Conservation (phyloP, 2,888 invertebrate genomes). For the Tetanocera ferruginea region DNA sequence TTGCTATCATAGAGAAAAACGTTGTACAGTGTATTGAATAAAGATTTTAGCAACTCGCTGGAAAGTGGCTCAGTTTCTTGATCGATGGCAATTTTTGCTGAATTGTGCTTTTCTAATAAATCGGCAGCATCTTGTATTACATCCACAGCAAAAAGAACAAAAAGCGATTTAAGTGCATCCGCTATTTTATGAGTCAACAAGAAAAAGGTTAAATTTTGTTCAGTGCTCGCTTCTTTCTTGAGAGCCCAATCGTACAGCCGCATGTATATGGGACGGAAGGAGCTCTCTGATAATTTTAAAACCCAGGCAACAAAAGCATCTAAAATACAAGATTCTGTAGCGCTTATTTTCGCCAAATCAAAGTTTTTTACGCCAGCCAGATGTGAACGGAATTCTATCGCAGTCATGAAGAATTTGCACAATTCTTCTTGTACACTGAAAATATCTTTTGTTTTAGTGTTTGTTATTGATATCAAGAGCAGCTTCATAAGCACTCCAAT, state of each 20-base stretch:
- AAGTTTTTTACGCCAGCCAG: constrained; percentile 59
- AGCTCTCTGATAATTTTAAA: constrained; percentile 88
- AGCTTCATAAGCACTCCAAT: constrained; percentile 82
- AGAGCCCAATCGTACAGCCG: constrained; percentile 89
- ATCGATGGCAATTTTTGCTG: constrained; percentile 72
- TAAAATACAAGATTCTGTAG: constrained; percentile 81
- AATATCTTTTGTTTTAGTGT: constrained; percentile 76
- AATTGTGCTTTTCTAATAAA: constrained; percentile 79
- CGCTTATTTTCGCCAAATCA: constrained; percentile 70
- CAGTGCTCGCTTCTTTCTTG: constrained; percentile 67
- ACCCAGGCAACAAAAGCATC: constrained; percentile 84
- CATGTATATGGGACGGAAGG: constrained; percentile 90
- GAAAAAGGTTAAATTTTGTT: constrained; percentile 77
- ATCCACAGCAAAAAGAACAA: constrained; percentile 90
- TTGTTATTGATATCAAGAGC: constrained; percentile 79
- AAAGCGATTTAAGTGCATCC: constrained; percentile 86
- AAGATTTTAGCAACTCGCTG: constrained; percentile 73
- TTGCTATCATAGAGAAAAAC: constrained; percentile 88
- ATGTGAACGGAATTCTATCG: constrained; percentile 78
- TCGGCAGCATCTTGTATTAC: constrained; percentile 85
- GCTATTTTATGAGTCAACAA: constrained; percentile 83
- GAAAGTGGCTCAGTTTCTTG: constrained; percentile 69
- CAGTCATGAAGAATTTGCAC: constrained; percentile 80
- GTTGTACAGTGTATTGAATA: constrained; percentile 81
- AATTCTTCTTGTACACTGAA: constrained; percentile 77